These are phyloP conservation scores for Ichneumon xanthorius DNA, from an alignment of 2,888 invertebrate genomes.

Conservation along the genomic window DNA sequence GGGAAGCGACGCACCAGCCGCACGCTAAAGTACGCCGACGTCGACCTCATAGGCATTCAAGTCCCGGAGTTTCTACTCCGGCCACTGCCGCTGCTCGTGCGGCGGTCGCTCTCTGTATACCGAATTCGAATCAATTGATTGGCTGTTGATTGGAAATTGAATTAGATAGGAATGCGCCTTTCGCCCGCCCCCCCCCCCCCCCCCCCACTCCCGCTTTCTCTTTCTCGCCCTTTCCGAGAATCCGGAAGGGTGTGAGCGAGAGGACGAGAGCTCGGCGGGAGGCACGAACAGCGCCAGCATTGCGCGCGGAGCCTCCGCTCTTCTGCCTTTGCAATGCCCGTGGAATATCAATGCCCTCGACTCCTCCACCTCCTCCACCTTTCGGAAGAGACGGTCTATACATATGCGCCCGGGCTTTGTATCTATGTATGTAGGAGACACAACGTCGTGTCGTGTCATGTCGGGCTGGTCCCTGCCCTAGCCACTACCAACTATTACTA, in stretches of 20 bases:
- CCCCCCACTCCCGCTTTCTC: conserved; percentile 41
- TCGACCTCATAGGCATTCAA: conserved; percentile 81
- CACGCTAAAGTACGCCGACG: conserved; percentile 52
- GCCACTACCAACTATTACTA: conserved; percentile 28
- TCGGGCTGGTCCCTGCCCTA: conserved; percentile 46
- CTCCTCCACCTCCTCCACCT: conserved; percentile 46
- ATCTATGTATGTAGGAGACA: neutral
- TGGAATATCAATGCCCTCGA: conserved; percentile 82
- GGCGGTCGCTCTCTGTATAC: conserved; percentile 80
- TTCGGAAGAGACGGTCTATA: conserved; percentile 30
- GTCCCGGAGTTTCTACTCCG: conserved; percentile 75
- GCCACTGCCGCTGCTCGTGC: conserved; percentile 70
- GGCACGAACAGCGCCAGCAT: conserved; percentile 45
- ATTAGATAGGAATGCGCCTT: conserved; percentile 86
- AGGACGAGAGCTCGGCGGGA: conserved; percentile 39
- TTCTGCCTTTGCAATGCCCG: conserved; percentile 77
- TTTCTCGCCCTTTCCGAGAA: conserved; percentile 67
- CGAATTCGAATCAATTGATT: conserved; percentile 87
- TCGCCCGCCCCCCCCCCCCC: conserved; percentile 74
- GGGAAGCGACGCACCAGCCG: conserved; percentile 38
- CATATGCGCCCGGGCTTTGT: conserved; percentile 1
- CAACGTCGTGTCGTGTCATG: conserved; percentile 41
- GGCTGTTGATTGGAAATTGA: conserved; percentile 87
- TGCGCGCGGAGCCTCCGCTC: conserved; percentile 78
- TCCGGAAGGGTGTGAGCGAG: conserved; percentile 70